Base-by-base conservation (phyloP, 1,140 invertebrate species). In the Hylyphantes graminicola region DNA sequence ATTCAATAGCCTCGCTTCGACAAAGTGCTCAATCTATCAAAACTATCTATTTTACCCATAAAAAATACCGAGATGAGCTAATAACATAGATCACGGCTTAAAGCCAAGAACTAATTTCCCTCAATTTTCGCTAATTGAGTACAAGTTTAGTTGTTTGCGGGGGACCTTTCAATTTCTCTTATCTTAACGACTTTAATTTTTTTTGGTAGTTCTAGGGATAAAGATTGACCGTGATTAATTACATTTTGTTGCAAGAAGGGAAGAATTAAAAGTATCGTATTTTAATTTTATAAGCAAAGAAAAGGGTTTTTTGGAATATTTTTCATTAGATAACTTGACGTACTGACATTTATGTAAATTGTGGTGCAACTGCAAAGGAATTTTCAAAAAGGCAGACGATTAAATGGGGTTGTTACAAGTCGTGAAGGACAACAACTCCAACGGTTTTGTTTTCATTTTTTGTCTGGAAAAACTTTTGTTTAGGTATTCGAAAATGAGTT, bases 61-160 rank as follows among this genome's bases (percentile, higher is more conserved):
- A 76, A 59, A 11, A 76, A 65, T 65, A 65, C 13, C 61, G 67
- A 65, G 75, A 78, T 78, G 8, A 63, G 63, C 75, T 67, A 67
- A 78, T 78, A 78, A 65, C 75, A 78, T 78, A 78, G 75, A 78
- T 78, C 75, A 78, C 50, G 54, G 61, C 75, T 78, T 65, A 78
- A 78, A 78, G 61, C 61, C 51, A 53, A 65, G 51, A 78, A 78
- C 75, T 78, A 78, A 78, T 78, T 78, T 78, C 17, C 61, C 75
- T 78, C 75, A 78, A 78, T 78, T 65, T 67, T 67, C 75, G 51
- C 75, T 78, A 78, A 78, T 78, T 78, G 75, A 78, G 75, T 78
- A 78, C 63, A 64, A 65, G 75, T 65, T 78, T 67, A 78, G 75
- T 78, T 78, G 75, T 78, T 78, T 78, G 61, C 75, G 61, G 75